A percentile compares a stretch with the other conserved stretches of the same genome.
phyloP scores from a whole-genome alignment of 2,888 invertebrate species.

The Balanococcus diminutus region DNA sequence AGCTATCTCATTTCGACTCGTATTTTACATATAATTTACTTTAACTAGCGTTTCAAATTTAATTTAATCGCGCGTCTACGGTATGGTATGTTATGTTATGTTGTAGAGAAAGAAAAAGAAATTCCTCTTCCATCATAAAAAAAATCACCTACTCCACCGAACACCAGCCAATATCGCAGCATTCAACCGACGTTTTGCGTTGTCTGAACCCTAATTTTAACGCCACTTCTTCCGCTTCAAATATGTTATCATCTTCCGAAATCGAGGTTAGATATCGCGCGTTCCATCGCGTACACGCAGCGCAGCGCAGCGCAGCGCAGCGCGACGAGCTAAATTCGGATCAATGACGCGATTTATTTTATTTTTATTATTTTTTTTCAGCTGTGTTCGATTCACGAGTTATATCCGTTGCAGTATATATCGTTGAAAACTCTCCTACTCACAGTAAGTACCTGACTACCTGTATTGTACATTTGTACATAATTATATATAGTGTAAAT shows the following conservation, averaged over 20 bases:
- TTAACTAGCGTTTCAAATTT: no score
- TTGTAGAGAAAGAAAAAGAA: slow-evolving; percentile 61
- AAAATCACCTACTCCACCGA: slow-evolving; percentile 71
- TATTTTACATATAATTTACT: no score
- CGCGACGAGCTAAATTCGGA: not conserved
- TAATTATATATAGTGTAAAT: not conserved
- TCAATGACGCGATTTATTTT: no score
- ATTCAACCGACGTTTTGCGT: slow-evolving; percentile 57
- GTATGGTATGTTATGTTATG: no score
- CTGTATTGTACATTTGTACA: not conserved
- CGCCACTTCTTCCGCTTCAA: slow-evolving; percentile 18
- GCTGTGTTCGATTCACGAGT: slow-evolving; percentile 32
- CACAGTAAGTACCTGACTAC: slow-evolving; percentile 31
- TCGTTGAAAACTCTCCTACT: slow-evolving; percentile 44
- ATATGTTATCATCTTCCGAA: slow-evolving; percentile 30
- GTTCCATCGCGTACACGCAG: no score
- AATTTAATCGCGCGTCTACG: no score
- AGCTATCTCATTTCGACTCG: no score
- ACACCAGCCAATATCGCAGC: slow-evolving; percentile 58
- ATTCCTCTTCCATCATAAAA: slow-evolving; percentile 85
- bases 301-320: no score
- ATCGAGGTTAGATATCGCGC: not conserved
- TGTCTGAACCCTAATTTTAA: slow-evolving; percentile 47
- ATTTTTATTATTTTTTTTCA: not conserved
- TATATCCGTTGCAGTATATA: slow-evolving; percentile 47